Percentiles rank a stretch among this genome's conserved stretches.
Conservation (phyloP, 1,140 invertebrate genomes). For the Homalodisca vitripennis region DNA sequence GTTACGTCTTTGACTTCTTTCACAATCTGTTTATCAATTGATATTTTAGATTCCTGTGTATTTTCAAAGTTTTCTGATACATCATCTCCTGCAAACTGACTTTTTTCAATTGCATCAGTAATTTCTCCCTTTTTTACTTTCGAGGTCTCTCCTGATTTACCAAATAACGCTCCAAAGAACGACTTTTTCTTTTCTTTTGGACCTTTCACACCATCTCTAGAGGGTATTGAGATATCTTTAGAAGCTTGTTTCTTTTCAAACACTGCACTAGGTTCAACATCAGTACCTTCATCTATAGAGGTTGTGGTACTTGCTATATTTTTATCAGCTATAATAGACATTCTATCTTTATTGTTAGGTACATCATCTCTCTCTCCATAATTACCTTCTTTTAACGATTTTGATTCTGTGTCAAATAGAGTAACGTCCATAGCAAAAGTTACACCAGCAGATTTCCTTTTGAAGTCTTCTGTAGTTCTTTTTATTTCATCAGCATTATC, state of each 20-base stretch:
- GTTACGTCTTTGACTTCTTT: not conserved
- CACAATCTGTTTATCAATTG: not conserved
- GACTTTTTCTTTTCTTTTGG: not conserved
- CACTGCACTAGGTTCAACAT: too few species aligned
- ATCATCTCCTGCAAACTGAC: too few species aligned
- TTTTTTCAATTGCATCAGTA: too few species aligned
- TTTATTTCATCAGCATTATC: too few species aligned
- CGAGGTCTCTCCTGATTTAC: conserved; percentile 39
- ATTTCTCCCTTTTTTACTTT: conserved; percentile 43
- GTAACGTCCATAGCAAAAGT: too few species aligned
- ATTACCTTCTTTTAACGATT: too few species aligned
- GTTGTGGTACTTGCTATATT: not conserved
- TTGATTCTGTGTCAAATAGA: too few species aligned
- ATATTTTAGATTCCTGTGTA: not conserved
- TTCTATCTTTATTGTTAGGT: too few species aligned
- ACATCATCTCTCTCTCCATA: too few species aligned
- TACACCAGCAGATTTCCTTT: too few species aligned
- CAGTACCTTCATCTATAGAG: not conserved
- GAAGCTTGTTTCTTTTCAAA: too few species aligned
- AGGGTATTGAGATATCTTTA: conserved; percentile 34
- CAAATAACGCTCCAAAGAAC: conserved; percentile 8
- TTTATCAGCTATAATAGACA: not conserved
- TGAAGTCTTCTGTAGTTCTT: too few species aligned
- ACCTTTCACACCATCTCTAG: conserved; percentile 39
- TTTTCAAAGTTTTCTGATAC: conserved; percentile 1